phyloP scores from a whole-genome alignment of 2,113 vertebrate species.

The Suricata suricatta region DNA sequence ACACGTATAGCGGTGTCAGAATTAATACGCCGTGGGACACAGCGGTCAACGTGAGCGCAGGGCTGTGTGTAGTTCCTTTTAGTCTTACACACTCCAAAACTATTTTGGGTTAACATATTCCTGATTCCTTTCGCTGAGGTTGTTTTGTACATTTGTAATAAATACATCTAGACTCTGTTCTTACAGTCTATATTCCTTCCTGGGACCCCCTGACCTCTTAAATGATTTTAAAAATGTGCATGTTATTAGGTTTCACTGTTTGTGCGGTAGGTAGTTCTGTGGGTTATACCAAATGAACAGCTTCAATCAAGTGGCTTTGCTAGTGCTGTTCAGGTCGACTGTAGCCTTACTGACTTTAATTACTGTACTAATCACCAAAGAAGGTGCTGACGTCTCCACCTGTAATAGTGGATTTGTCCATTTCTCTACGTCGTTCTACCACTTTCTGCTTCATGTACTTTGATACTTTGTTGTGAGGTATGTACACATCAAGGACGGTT shows the following conservation, averaged over 20 bases:
- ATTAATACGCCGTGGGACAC: fast-evolving
- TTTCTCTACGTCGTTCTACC: background rate
- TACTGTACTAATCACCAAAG: background rate
- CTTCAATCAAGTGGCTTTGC: background rate
- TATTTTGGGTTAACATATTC: background rate
- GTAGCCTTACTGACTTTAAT: background rate
- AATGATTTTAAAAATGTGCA: background rate
- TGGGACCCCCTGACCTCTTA: background rate
- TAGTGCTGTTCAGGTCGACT: background rate
- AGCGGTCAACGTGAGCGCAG: fast-evolving
- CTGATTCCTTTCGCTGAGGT: too few species aligned
- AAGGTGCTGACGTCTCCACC: background rate
- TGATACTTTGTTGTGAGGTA: background rate
- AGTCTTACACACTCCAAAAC: background rate
- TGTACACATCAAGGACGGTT: background rate
- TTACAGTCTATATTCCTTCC: background rate
- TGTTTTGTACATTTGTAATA: background rate
- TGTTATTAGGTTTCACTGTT: background rate
- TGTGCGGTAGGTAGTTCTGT: background rate
- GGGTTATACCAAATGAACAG: background rate
- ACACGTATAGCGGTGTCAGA: fast-evolving
- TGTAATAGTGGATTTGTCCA: background rate
- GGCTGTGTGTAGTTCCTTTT: fast-evolving
- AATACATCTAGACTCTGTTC: background rate
- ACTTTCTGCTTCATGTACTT: background rate